A percentile compares a stretch with the other conserved stretches of the same genome.
Conservation (phyloP, 2,797 vertebrate genomes). For the Pempheris klunzingeri region DNA sequence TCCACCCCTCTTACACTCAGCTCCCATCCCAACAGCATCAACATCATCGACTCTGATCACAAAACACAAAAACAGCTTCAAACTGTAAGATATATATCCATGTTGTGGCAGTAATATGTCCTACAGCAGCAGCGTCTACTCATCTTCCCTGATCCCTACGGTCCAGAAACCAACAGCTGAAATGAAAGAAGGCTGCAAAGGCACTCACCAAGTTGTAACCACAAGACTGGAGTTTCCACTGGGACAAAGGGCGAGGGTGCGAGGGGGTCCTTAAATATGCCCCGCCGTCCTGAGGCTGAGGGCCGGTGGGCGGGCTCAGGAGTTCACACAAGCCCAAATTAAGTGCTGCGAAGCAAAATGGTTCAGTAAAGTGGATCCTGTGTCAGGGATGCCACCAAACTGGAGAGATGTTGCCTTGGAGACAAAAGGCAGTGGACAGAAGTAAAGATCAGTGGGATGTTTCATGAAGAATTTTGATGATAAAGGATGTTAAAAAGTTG, state of each 20-base stretch:
- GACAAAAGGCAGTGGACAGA: slow-evolving; percentile 32
- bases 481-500: neutral
- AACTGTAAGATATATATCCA: slow-evolving; percentile 10
- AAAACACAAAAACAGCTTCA: slow-evolving; percentile 7
- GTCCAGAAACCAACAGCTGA: slow-evolving; percentile 44
- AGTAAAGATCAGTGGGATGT: neutral
- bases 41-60: slow-evolving; percentile 22
- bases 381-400: slow-evolving; percentile 73
- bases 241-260: slow-evolving; percentile 79
- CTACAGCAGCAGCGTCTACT: slow-evolving; percentile 17
- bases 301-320: slow-evolving; percentile 74
- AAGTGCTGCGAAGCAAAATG: slow-evolving; percentile 83
- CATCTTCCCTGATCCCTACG: slow-evolving; percentile 29
- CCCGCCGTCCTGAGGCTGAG: slow-evolving; percentile 48
- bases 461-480: slow-evolving; percentile 8
- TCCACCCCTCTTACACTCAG: neutral
- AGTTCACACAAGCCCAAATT: slow-evolving; percentile 87
- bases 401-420: slow-evolving; percentile 65
- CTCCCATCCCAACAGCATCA: neutral
- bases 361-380: slow-evolving; percentile 74
- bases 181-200: slow-evolving; percentile 35
- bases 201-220: slow-evolving; percentile 85
- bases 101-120: slow-evolving; percentile 8
- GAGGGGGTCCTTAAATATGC: slow-evolving; percentile 85
- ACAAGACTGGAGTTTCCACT: slow-evolving; percentile 85